A percentile compares a stretch with the other conserved stretches of the same genome.
Evolutionary conservation across 2,797 vertebrate species (phyloP).

Genomic region (Smutsia temminckii): DNA sequence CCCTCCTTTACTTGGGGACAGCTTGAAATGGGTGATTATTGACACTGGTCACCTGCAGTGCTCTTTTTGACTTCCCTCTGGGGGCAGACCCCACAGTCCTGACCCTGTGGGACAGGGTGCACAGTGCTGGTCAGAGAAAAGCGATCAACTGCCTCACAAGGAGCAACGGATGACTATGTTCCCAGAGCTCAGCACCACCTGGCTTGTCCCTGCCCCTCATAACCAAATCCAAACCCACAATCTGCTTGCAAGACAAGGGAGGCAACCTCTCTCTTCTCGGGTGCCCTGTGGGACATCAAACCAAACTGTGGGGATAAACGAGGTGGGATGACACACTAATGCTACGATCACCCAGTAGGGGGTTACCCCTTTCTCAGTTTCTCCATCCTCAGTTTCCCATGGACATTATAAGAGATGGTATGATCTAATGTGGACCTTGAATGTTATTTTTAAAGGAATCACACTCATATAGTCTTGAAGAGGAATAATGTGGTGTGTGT

Average conservation of each 20-base stretch:
- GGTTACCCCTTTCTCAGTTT: neutral
- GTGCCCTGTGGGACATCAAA: neutral
- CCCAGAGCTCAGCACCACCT: neutral
- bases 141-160: neutral
- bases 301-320: too few relatives aligned
- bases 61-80: neutral
- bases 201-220: neutral
- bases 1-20: neutral
- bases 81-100: neutral
- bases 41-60: neutral
- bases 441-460: neutral
- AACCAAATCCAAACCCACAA: neutral
- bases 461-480: neutral
- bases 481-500: neutral
- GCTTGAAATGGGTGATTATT: neutral
- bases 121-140: neutral
- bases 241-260: neutral
- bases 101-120: neutral
- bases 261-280: neutral
- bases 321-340: neutral
- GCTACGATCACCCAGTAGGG: neutral
- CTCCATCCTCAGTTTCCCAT: neutral
- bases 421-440: neutral
- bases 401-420: neutral
- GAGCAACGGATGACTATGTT: neutral